Evolutionary conservation across 1,140 invertebrate species (phyloP), one percentile per base, ranked within the genome.

Genomic region (Trypoxylus dichotomus): DNA sequence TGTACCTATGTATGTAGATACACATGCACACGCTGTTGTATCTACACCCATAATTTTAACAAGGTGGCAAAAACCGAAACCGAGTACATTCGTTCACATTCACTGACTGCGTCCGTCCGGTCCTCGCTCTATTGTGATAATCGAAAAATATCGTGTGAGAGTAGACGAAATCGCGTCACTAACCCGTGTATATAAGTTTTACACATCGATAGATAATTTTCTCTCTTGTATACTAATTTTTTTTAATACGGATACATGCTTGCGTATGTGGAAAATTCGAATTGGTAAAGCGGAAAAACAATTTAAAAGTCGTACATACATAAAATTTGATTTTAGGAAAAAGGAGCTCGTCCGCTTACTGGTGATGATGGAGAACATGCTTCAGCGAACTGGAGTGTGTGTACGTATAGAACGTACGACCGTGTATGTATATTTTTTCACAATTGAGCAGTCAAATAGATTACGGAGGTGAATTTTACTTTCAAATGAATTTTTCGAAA

Each of bases 261-360:
- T 68, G 60, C 60, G 60, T 68, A 68, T 68, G 60, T 68, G 60
- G 60, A 68, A 68, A 68, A 68, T 68, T 68, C 60, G 60, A 68
- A 68, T 68, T 68, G 60, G 60, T 68, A 68, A 68, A 68, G 60
- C 60, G 60, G 60, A 68, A 68, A 68, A 68, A 68, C 60, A 68
- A 68, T 68, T 68, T 68, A 68, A 68, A 68, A 68, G 60, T 68
- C 60, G 60, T 68, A 68, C 60, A 68, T 68, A 68, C 60, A 68
- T 68, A 68, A 68, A 68, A 68, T 68, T 68, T 68, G 60, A 68
- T 68, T 68, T 68, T 68, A 68, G 60, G 27, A 68, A 68, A 68
- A 68, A 68, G 60, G 60, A 68, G 60, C 21, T 29, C 24, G 47
- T 54, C 19, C 47, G 47, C 47, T 54, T 54, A 15, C 47, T 54